Conservation (phyloP, 2,113 vertebrate genomes). For the Mobula birostris region DNA sequence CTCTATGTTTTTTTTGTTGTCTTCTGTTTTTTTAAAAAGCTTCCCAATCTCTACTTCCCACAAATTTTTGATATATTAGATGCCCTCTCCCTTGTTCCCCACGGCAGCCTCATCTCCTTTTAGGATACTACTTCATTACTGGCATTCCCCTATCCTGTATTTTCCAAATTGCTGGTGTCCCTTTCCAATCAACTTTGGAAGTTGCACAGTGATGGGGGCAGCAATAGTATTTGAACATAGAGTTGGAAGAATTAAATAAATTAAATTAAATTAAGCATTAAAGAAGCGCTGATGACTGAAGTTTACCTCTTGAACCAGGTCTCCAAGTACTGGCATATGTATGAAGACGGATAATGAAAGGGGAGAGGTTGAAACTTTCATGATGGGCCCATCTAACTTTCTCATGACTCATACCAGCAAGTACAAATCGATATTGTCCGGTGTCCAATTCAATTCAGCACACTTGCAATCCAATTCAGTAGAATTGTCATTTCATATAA, state of each 20-base stretch:
- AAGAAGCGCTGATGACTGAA: background rate
- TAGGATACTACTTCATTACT: too few species aligned
- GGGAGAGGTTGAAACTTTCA: background rate
- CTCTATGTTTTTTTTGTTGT: too few species aligned
- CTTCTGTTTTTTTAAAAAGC: too few species aligned
- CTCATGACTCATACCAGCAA: background rate
- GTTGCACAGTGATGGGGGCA: background rate
- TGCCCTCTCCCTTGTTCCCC: too few species aligned
- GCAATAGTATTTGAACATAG: background rate
- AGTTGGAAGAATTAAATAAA: background rate
- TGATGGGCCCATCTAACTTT: background rate
- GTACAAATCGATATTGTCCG: background rate
- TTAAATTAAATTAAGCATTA: background rate
- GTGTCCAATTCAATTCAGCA: background rate
- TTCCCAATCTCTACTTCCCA: too few species aligned
- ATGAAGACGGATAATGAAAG: too few species aligned
- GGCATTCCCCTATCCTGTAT: too few species aligned
- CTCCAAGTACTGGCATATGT: background rate
- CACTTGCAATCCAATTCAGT: background rate
- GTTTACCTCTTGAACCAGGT: background rate
- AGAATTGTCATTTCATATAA: background rate
- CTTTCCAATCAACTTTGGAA: too few species aligned
- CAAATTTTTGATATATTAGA: too few species aligned
- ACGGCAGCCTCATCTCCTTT: too few species aligned
- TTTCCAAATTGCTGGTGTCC: too few species aligned